Base-by-base conservation (phyloP, 2,888 invertebrate species). In the Anthoptus insignis region DNA sequence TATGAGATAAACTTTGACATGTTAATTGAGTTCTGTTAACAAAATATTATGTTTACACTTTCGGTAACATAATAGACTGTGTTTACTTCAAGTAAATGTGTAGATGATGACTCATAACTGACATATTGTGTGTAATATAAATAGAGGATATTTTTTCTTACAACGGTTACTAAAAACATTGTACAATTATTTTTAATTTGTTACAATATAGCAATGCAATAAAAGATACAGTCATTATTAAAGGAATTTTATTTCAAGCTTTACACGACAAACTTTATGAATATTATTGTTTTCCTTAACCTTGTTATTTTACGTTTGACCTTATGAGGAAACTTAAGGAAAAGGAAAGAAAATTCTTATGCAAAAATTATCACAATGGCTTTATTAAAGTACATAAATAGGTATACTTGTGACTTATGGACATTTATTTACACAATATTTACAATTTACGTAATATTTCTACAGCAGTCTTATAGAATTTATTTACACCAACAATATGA, bases 311-410 rank as follows among this genome's bases (percentile, higher is more conserved):
- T 50, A 24, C 39, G 32, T 22, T 27, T 49, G 24, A 49, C 42
- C 11, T 27, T 50, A 64, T 57, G 64, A 57, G 64, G 64, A 56
- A 56, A 42, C 57, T 57, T 32, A 29, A 63, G 67, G 57, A 65
- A 73, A 80, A 88, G 81, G 79, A 83, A 85, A 84, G 78, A 73
- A 79, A 72, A 71, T 66, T 71, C 70, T 68, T 86, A 84, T 91
- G 89, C 89, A 92, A 92, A 90, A 92, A 91, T 92, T 92, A 93
- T 93, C 93, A 93, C 93, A 93, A 93, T 93, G 91, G 91, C 91
- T 93, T 93, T 93, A 92, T 93, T 92, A 91, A 92, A 91, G 87
- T 93, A 93, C 91, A 93, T 93, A 93, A 93, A 92, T 92, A 92
- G 76, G 92, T 93, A 92, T 91, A 92, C 91, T 90, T 79, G 90